phyloP scores from a whole-genome alignment of 2,888 invertebrate genomes.

The Geotrupes spiniger region DNA sequence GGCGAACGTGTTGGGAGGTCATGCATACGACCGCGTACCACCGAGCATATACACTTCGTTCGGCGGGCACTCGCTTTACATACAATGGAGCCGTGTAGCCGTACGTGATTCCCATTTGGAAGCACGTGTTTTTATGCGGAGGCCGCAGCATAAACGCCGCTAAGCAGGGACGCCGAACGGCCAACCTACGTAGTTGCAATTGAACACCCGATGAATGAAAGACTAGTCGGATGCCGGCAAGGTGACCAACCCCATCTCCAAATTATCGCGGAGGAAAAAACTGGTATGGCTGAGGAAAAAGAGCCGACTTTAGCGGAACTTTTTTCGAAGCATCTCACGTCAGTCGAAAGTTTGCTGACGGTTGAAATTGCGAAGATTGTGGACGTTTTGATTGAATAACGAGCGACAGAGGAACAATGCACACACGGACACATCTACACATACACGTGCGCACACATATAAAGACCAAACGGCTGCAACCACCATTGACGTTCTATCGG shows the following conservation, averaged over 20 bases:
- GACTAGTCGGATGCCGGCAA: conserved; percentile 1
- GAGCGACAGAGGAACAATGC: conserved; percentile 47
- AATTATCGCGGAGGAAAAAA: not conserved
- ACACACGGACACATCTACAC: conserved; percentile 24
- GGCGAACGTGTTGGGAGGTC: conserved; percentile 47
- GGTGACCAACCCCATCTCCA: not conserved
- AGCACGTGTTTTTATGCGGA: conserved; percentile 42
- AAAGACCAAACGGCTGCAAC: too few relatives aligned
- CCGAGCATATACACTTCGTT: not conserved
- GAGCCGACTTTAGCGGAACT: not conserved
- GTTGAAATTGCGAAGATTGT: conserved; percentile 2
- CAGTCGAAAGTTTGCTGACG: not conserved
- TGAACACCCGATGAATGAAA: conserved; percentile 3
- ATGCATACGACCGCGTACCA: conserved; percentile 25
- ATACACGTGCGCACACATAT: not conserved
- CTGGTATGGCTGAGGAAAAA: not conserved
- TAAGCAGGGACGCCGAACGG: conserved; percentile 1
- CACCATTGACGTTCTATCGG: conserved; percentile 30
- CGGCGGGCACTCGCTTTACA: conserved; percentile 41
- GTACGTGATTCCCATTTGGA: conserved; percentile 46
- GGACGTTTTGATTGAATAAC: conserved; percentile 45
- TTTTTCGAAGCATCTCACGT: conserved; percentile 1
- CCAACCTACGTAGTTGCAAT: not conserved
- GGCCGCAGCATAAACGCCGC: not conserved
- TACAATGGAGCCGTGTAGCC: conserved; percentile 47